Base-by-base conservation (phyloP, 2,888 invertebrate species). In the Aromia moschata region DNA sequence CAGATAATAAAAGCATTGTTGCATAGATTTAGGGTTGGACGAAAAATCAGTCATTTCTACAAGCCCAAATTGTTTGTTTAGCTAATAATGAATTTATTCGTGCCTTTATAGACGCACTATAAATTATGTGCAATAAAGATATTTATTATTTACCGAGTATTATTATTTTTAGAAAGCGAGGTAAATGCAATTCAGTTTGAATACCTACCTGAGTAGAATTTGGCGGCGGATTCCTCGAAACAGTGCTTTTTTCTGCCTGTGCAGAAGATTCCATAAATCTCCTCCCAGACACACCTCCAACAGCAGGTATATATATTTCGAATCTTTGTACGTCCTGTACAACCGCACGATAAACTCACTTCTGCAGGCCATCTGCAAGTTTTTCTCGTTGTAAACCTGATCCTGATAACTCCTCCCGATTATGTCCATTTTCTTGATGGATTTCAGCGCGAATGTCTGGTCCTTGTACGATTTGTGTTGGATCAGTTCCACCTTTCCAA, bases 231-330 rank as follows among this genome's bases (percentile, higher is more conserved):
- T 70, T 95, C 94, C 3, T 65, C 65, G 78, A 96, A 94, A 73
- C 83, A 86, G 44, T 86, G 83, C 25, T 75, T 74, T 51, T n/a
- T 74, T 77, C 72, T 94, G 89, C 65, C 95, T 86, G 72, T 94
- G 89, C 66, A 96, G 84, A 11, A 94, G 89, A 2, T 93, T 93
- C 94, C 95, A 96, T 10, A 96, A 88, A 78, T 97, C 96, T 1
- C 96, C 96, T 0, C 96, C 97, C 56, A 96, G 84, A 69, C 96
- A 93, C 0, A 92, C 91, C 81, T 97, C 96, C 89, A 97, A 90
- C 45, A 97, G 81, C 84, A 96, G 94, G 79, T 96, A 97, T 0
- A 97, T 89, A 79, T 91, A 94, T 77, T 94, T 95, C 59, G 86
- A 86, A 80, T 97, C 96, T 74, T 91, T 91, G 80, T 90, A 96